Conservation (phyloP, 2,888 invertebrate species). For the Serrognathus titanus region DNA sequence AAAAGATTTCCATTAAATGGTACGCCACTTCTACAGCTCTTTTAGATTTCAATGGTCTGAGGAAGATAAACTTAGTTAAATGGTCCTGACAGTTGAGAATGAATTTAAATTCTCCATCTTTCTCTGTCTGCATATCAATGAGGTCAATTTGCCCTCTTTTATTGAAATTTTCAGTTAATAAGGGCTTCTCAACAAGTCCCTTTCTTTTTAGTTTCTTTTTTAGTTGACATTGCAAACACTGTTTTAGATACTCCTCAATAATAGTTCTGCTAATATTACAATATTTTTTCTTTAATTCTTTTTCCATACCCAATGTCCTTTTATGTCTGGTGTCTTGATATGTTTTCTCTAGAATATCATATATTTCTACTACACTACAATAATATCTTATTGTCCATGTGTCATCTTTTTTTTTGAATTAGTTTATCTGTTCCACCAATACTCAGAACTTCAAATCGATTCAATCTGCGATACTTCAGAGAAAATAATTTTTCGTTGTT, state of each 20-base stretch:
- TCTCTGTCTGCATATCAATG: slow-evolving; percentile 4
- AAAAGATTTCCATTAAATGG: slow-evolving; percentile 1
- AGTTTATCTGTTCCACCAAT: too few species aligned
- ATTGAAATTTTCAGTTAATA: not conserved
- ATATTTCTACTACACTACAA: not conserved
- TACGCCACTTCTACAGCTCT: slow-evolving; percentile 6
- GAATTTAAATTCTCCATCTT: slow-evolving; percentile 15
- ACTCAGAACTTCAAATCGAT: too few species aligned
- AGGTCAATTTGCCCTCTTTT: not conserved
- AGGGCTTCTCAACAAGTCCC: too few species aligned
- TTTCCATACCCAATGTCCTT: not conserved
- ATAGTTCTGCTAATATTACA: not conserved
- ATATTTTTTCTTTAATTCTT: not conserved
- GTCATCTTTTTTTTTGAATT: too few species aligned
- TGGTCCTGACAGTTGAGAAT: slow-evolving; percentile 20
- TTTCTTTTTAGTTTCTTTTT: not conserved
- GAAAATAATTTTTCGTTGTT: too few species aligned
- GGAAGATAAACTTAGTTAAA: slow-evolving; percentile 12
- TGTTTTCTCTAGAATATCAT: not conserved
- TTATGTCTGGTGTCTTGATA: not conserved
- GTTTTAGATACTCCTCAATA: not conserved
- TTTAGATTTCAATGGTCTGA: not conserved
- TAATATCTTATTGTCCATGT: too few species aligned
- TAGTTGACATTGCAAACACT: not conserved
- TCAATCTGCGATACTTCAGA: too few species aligned